These are phyloP conservation scores for Ecliptopera silaceata DNA, from an alignment of 2,888 invertebrate genomes.

Conservation along the genomic window DNA sequence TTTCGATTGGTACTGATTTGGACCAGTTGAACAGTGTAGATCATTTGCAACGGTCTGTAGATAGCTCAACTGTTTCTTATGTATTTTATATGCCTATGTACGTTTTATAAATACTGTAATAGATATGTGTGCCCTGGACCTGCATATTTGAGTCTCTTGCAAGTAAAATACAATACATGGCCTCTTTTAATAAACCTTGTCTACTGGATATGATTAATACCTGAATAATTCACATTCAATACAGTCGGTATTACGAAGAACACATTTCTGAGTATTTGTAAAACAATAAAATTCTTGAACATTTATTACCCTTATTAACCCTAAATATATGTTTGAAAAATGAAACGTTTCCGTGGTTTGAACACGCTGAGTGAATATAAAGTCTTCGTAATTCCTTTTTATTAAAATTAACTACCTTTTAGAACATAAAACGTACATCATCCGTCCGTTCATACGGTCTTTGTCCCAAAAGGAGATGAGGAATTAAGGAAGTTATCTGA, in stretches of 20 bases:
- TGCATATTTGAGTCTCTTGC: no score
- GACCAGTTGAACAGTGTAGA: no score
- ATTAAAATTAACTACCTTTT: conserved; percentile 44
- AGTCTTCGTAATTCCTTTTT: conserved; percentile 38
- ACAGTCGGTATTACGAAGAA: neutral
- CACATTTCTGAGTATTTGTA: neutral
- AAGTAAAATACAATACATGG: no score
- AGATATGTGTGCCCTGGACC: no score
- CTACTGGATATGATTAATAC: no score
- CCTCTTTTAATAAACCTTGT: no score
- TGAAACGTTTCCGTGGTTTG: conserved; percentile 9
- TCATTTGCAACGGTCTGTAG: no score
- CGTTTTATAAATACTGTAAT: no score
- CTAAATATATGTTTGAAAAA: conserved; percentile 15
- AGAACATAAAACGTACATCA: conserved; percentile 43
- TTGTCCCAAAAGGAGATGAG: conserved; percentile 61
- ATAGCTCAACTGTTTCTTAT: no score
- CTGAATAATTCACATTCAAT: neutral
- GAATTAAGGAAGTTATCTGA: conserved; percentile 60
- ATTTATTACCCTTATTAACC: conserved; percentile 12
- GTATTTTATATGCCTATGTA: no score
- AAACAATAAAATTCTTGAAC: conserved; percentile 8
- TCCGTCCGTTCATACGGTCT: conserved; percentile 49
- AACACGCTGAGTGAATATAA: conserved; percentile 25
- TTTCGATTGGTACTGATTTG: no score